A percentile compares a stretch with the other conserved stretches of the same genome.
These are phyloP conservation scores for Mus caroli DNA, from an alignment of 2,797 vertebrate genomes.

Conservation along the genomic window DNA sequence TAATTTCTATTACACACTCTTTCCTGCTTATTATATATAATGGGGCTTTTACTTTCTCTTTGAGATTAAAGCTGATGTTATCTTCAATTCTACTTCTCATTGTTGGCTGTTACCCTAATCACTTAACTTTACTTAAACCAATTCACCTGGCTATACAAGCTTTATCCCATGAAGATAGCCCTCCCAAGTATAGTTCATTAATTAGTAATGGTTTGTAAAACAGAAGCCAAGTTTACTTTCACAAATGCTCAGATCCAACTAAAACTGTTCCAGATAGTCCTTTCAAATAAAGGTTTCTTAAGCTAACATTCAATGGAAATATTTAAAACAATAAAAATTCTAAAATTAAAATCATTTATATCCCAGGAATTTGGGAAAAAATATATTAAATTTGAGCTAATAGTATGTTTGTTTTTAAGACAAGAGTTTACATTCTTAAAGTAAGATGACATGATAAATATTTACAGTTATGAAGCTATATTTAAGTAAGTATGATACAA, in stretches of 20 bases:
- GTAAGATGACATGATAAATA: neutral
- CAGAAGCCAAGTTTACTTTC: neutral
- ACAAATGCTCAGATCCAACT: neutral
- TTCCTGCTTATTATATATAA: neutral
- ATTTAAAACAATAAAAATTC: neutral
- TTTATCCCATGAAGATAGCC: neutral
- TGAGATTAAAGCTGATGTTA: neutral
- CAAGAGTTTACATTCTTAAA: neutral
- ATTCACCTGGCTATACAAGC: neutral
- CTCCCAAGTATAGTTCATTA: neutral
- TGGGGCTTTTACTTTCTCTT: neutral
- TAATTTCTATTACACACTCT: neutral
- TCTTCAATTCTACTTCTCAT: neutral
- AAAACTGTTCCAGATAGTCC: neutral
- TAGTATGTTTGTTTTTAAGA: neutral
- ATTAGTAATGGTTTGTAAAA: neutral
- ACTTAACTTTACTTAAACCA: slow-evolving; percentile 14
- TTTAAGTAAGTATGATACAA: neutral
- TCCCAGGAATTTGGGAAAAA: neutral
- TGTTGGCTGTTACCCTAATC: neutral
- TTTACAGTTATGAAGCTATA: neutral
- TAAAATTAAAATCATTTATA: neutral
- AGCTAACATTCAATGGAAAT: neutral
- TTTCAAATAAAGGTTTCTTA: neutral
- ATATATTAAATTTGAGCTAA: neutral